Evolutionary conservation across 2,797 vertebrate genomes (phyloP).

Genomic region (Eurystomus glaucurus): DNA sequence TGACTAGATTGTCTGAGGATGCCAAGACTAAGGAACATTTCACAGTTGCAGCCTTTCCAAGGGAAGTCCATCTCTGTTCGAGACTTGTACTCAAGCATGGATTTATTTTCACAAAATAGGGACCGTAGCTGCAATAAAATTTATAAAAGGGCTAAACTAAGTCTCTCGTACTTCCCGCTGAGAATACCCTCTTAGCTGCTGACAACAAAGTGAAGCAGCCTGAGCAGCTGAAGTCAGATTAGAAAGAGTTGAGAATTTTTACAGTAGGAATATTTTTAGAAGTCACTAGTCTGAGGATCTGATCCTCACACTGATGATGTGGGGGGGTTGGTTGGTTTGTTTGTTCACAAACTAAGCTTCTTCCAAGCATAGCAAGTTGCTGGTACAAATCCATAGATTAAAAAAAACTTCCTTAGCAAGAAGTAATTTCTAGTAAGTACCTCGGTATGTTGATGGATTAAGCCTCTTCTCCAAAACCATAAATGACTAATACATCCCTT

Average conservation of each 20-base stretch:
- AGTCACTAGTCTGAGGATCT: neutral
- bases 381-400: neutral
- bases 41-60: neutral
- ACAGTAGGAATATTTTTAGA: neutral
- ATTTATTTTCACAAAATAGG: neutral
- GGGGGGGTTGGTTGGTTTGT: neutral
- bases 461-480: constrained; percentile 5
- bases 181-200: neutral
- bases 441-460: neutral
- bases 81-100: neutral
- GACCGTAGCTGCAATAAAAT: neutral
- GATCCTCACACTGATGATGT: neutral
- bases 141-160: neutral
- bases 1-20: constrained; percentile 69
- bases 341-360: neutral
- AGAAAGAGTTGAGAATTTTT: neutral
- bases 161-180: neutral
- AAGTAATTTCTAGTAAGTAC: neutral
- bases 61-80: neutral
- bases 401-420: neutral
- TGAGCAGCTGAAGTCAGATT: neutral
- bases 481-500: neutral
- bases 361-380: neutral
- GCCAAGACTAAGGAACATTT: neutral
- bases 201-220: neutral